Conservation (phyloP, 2,797 vertebrate genomes). For the Oryzias dopingdopingensis region DNA sequence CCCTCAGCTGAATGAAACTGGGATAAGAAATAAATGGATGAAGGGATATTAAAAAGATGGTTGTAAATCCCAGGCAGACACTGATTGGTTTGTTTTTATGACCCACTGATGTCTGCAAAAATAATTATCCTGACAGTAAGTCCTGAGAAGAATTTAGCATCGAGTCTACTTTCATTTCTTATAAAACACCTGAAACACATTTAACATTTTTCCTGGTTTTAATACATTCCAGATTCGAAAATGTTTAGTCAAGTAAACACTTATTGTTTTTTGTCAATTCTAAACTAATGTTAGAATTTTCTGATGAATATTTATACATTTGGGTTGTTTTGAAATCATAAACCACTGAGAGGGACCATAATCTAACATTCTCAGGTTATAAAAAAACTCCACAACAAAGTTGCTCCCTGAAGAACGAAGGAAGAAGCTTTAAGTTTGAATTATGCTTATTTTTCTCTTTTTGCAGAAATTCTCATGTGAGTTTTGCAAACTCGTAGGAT, state of each 20-base stretch:
- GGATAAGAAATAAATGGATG: too few relatives aligned
- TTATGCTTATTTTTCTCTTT: constrained; percentile 60
- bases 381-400: constrained; percentile 26
- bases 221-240: too few relatives aligned
- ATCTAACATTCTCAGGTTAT: constrained; percentile 6
- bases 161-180: too few relatives aligned
- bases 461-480: constrained; percentile 45
- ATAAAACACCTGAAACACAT: too few relatives aligned
- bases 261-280: background rate
- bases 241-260: background rate
- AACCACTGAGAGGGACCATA: constrained; percentile 1
- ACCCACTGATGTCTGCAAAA: background rate
- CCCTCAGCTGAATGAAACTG: too few relatives aligned
- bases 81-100: background rate
- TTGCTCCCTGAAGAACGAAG: constrained; percentile 23
- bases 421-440: constrained; percentile 39
- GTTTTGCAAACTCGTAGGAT: constrained; percentile 47
- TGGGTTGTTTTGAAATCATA: background rate
- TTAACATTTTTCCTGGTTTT: too few relatives aligned
- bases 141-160: background rate
- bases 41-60: background rate
- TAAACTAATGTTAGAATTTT: too few relatives aligned
- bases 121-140: background rate
- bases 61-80: background rate
- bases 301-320: too few relatives aligned